Percentiles rank a stretch among this genome's conserved stretches.
Evolutionary conservation across 2,113 vertebrate species (phyloP).

Genomic region (Alosa alosa): DNA sequence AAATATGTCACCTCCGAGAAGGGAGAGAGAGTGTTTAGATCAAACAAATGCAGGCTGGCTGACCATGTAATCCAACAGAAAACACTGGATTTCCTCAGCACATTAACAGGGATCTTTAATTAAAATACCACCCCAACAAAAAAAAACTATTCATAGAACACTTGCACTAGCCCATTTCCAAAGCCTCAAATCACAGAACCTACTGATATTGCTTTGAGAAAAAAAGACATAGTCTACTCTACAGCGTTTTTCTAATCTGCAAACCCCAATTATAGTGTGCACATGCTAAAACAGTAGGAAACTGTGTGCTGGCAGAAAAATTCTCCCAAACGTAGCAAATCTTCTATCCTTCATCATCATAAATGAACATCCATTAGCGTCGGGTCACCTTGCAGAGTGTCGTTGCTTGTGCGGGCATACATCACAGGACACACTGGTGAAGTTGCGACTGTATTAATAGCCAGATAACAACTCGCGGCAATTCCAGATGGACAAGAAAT

Average conservation of each 20-base stretch:
- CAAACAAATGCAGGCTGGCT: not conserved
- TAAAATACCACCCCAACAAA: not conserved
- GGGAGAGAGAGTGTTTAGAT: constrained; percentile 3
- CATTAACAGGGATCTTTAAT: not conserved
- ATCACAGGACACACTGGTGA: constrained; percentile 25
- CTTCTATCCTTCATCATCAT: constrained; percentile 4
- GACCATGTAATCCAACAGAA: not conserved
- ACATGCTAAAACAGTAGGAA: not conserved
- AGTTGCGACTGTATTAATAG: constrained; percentile 25
- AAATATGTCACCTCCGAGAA: not conserved
- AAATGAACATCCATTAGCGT: not conserved
- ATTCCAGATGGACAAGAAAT: constrained; percentile 48
- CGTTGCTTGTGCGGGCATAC: not conserved
- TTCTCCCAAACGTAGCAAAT: not conserved
- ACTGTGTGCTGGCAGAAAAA: not conserved
- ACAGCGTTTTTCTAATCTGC: not conserved
- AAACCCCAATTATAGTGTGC: not conserved
- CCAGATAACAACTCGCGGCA: constrained; percentile 29
- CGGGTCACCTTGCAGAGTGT: not conserved
- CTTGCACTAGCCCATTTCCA: not conserved
- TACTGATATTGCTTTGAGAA: not conserved
- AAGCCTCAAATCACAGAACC: not conserved
- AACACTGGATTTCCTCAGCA: not conserved
- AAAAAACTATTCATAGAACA: not conserved
- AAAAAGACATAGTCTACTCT: not conserved